Evolutionary conservation across 2,797 vertebrate species (phyloP).

Genomic region (Holocentrus rufus): DNA sequence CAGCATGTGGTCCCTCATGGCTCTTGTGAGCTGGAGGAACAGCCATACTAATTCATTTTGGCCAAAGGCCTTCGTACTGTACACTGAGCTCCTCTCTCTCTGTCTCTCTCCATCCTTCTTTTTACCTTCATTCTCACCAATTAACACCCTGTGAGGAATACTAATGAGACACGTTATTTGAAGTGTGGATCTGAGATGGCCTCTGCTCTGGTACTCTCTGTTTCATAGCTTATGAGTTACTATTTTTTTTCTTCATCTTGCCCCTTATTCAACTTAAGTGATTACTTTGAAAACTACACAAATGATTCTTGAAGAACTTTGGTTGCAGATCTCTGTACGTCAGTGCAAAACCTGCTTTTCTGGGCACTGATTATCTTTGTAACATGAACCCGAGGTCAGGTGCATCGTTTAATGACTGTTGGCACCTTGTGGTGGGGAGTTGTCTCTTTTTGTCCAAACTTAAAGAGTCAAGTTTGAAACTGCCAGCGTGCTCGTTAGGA

Average conservation of each 20-base stretch:
- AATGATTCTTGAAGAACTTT: background rate
- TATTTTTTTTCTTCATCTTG: background rate
- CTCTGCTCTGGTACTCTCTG: background rate
- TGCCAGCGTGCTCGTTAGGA: no score
- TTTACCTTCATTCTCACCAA: background rate
- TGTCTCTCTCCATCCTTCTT: background rate
- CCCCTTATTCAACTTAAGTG: conserved; percentile 4
- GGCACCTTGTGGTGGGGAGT: background rate
- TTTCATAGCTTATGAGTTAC: conserved; percentile 7
- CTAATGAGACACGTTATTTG: conserved; percentile 20
- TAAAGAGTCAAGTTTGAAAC: background rate
- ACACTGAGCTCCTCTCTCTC: background rate
- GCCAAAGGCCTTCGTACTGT: conserved; percentile 2
- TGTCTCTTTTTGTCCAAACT: background rate
- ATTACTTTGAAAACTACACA: background rate
- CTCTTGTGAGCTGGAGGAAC: background rate
- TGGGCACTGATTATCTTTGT: background rate
- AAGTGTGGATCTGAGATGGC: conserved; percentile 18
- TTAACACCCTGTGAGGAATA: conserved; percentile 14
- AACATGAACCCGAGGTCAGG: background rate
- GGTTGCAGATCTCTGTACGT: background rate
- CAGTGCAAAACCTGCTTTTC: background rate
- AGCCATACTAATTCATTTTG: conserved; percentile 30
- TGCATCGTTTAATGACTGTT: background rate
- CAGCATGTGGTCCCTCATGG: conserved; percentile 33